Conservation (phyloP, 2,888 invertebrate species). For the Melikaiella ostensackeni region DNA sequence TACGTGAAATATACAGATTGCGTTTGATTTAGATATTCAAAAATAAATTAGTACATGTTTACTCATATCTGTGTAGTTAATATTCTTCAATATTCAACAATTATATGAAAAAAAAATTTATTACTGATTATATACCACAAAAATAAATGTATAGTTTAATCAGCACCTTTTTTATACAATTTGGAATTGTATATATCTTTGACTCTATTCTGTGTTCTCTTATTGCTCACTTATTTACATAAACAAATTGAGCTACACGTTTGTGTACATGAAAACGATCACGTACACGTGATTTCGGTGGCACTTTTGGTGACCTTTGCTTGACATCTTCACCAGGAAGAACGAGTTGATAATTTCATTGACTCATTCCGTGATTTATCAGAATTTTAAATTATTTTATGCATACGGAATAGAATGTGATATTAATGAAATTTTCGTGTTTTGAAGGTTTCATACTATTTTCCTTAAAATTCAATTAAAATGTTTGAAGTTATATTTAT, state of each 20-base stretch:
- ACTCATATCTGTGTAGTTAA: not conserved
- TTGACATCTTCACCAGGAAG: not conserved
- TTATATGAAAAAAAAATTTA: not conserved
- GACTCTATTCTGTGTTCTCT: not conserved
- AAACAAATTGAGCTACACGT: not conserved
- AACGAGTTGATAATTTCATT: not conserved
- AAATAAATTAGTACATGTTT: not conserved
- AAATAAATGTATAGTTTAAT: too few relatives aligned
- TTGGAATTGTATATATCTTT: not conserved
- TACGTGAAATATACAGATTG: not conserved
- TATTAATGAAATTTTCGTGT: too few relatives aligned
- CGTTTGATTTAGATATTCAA: not conserved
- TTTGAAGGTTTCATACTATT: too few relatives aligned
- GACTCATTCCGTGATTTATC: too few relatives aligned
- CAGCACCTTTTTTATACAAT: not conserved
- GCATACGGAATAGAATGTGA: too few relatives aligned
- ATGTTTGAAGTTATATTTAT: too few relatives aligned
- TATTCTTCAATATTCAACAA: not conserved
- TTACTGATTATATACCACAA: not conserved
- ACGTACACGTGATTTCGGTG: not conserved
- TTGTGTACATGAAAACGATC: not conserved
- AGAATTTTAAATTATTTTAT: too few relatives aligned
- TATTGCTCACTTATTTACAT: not conserved
- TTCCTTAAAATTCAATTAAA: too few relatives aligned
- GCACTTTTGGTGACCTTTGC: not conserved